Conservation (phyloP, 2,113 vertebrate genomes). For the Ptychochromis oligacanthus region DNA sequence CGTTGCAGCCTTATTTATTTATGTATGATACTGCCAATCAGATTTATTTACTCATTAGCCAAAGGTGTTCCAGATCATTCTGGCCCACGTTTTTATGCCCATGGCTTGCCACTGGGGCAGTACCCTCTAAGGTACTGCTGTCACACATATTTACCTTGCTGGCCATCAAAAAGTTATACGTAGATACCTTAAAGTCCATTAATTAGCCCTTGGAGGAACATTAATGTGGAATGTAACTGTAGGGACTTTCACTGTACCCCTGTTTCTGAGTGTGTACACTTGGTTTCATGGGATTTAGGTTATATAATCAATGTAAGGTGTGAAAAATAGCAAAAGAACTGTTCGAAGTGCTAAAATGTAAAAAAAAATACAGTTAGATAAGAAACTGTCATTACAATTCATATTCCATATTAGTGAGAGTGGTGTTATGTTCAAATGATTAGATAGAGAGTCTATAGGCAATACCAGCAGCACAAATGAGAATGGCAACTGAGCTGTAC, state of each 20-base stretch:
- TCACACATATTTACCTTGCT: neutral
- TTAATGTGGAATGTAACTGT: neutral
- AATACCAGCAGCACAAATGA: neutral
- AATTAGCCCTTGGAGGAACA: neutral
- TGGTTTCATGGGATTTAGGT: neutral
- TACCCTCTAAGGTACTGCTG: too few species aligned
- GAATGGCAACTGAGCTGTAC: neutral
- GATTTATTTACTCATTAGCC: too few species aligned
- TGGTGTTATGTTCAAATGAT: neutral
- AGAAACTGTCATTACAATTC: neutral
- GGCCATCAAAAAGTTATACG: neutral
- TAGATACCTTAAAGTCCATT: neutral
- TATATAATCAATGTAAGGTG: neutral
- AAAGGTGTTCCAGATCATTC: too few species aligned
- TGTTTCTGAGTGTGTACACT: neutral
- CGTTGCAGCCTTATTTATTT: neutral
- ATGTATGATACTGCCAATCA: too few species aligned
- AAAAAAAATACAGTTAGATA: neutral
- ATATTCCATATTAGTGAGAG: slow-evolving; percentile 1
- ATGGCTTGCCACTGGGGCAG: too few species aligned
- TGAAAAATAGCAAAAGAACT: neutral
- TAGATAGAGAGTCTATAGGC: neutral
- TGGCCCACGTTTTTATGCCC: too few species aligned
- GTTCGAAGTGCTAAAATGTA: neutral
- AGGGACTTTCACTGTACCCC: neutral